phyloP scores from a whole-genome alignment of 2,797 vertebrate species.

The Neopelma chrysocephalum region DNA sequence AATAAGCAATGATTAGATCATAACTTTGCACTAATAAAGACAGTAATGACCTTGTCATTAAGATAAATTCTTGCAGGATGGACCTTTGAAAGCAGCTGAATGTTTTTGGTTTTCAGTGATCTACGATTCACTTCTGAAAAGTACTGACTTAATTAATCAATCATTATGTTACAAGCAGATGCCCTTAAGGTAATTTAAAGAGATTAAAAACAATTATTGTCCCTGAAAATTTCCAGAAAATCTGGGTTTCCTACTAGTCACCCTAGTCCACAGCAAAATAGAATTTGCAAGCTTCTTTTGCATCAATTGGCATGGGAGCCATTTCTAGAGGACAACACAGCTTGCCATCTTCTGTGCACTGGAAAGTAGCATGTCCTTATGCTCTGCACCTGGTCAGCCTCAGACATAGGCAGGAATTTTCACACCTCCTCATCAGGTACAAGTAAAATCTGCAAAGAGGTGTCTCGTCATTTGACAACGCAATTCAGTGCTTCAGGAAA shows the following conservation, averaged over 20 bases:
- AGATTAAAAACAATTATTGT: not conserved
- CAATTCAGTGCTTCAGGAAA: not conserved
- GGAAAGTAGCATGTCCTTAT: not conserved
- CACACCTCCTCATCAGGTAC: slow-evolving; percentile 23
- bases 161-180: not conserved
- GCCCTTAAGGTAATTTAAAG: slow-evolving; percentile 6
- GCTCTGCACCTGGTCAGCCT: slow-evolving; percentile 1
- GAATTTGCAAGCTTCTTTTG: not conserved
- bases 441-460: not conserved
- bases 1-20: not conserved
- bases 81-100: not conserved
- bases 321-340: not conserved
- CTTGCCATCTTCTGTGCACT: not conserved
- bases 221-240: slow-evolving; percentile 4
- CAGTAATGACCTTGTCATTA: slow-evolving; percentile 4
- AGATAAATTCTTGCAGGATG: not conserved
- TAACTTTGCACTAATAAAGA: not conserved
- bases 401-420: not conserved
- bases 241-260: not conserved
- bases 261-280: not conserved
- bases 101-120: slow-evolving; percentile 3
- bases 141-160: slow-evolving; percentile 11
- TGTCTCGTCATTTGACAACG: not conserved
- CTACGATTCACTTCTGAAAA: not conserved
- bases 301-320: not conserved